A percentile compares a stretch with the other conserved stretches of the same genome.
These are phyloP conservation scores for Eupithecia pulchellata DNA, from an alignment of 2,888 invertebrate species.

Conservation along the genomic window DNA sequence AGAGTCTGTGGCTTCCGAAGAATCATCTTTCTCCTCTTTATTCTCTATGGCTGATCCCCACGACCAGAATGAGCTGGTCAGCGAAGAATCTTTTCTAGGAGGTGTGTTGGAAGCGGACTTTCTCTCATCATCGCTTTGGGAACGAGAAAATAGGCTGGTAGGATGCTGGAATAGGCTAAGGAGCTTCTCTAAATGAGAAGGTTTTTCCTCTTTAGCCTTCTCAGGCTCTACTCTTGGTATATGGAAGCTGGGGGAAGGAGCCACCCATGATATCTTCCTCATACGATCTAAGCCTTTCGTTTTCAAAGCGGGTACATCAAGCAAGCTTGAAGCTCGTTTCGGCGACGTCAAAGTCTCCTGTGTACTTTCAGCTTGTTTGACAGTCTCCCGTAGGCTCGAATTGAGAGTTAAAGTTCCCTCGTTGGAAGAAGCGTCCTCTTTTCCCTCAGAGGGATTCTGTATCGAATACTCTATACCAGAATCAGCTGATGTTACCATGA, in stretches of 20 bases:
- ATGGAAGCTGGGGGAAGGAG: slow-evolving; percentile 77
- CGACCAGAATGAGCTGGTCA: slow-evolving; percentile 80
- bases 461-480: slow-evolving; percentile 81
- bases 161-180: slow-evolving; percentile 88
- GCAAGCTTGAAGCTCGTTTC: slow-evolving; percentile 72
- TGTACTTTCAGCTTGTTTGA: slow-evolving; percentile 57
- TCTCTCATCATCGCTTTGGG: slow-evolving; percentile 72
- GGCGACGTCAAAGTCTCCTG: slow-evolving; percentile 71
- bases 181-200: slow-evolving; percentile 87
- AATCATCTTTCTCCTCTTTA: slow-evolving; percentile 65
- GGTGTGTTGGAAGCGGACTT: slow-evolving; percentile 74
- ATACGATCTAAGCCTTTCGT: slow-evolving; percentile 74
- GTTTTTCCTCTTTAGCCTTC: slow-evolving; percentile 66
- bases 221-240: slow-evolving; percentile 71
- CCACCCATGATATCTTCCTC: slow-evolving; percentile 87
- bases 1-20: slow-evolving; percentile 76
- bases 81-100: slow-evolving; percentile 75
- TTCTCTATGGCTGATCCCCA: slow-evolving; percentile 75
- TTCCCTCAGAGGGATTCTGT: slow-evolving; percentile 70
- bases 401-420: slow-evolving; percentile 81
- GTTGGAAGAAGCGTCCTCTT: slow-evolving; percentile 78
- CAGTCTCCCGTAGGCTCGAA: slow-evolving; percentile 72
- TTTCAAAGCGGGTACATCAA: slow-evolving; percentile 79
- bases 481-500: slow-evolving; percentile 79
- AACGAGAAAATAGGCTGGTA: slow-evolving; percentile 85